A percentile compares a stretch with the other conserved stretches of the same genome.
Conservation (phyloP, 2,113 vertebrate genomes). For the Peromyscus leucopus region DNA sequence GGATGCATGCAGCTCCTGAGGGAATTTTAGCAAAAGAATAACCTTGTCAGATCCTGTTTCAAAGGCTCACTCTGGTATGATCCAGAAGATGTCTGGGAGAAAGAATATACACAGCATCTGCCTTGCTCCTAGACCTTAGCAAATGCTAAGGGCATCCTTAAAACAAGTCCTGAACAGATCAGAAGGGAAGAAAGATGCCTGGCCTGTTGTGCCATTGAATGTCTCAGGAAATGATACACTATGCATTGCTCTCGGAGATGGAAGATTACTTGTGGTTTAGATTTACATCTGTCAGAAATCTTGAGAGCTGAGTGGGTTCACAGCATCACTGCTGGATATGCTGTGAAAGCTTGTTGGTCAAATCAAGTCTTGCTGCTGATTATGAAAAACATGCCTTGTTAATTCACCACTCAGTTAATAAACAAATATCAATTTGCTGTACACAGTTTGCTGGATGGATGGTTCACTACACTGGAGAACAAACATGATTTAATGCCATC, state of each 20-base stretch:
- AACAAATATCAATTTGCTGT: neutral
- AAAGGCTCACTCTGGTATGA: neutral
- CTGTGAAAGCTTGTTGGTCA: slow-evolving; percentile 4
- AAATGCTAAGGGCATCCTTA: neutral
- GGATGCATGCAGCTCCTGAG: neutral
- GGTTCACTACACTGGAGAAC: neutral
- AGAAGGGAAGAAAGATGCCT: neutral
- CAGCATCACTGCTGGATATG: neutral
- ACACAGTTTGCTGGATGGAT: neutral
- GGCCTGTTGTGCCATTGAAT: neutral
- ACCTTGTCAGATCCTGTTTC: neutral
- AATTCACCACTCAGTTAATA: slow-evolving; percentile 27
- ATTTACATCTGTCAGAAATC: slow-evolving; percentile 11
- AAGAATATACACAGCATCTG: neutral
- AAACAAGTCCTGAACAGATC: neutral
- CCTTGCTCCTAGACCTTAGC: neutral
- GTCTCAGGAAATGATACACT: slow-evolving; percentile 33
- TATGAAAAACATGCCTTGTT: neutral
- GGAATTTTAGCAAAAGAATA: neutral
- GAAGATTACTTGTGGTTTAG: neutral
- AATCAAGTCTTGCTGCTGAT: neutral
- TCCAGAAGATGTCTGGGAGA: neutral
- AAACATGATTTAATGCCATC: neutral
- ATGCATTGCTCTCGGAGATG: neutral
- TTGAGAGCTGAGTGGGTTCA: neutral